A percentile compares a stretch with the other conserved stretches of the same genome.
Conservation (phyloP, 2,113 vertebrate species). For the Aphelocoma coerulescens region DNA sequence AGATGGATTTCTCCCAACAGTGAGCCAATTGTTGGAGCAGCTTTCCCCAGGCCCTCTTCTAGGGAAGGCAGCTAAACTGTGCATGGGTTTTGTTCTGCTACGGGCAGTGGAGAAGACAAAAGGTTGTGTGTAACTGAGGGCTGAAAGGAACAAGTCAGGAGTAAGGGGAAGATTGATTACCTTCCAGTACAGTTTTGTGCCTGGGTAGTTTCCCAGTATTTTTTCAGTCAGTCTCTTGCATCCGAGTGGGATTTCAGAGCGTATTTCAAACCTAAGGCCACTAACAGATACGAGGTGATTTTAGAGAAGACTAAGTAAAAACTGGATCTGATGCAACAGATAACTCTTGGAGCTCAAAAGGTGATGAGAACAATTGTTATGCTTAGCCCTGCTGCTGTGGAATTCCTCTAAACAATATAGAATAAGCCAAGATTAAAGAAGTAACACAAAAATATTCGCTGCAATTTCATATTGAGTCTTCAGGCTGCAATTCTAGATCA, state of each 20-base stretch:
- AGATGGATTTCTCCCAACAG: not conserved
- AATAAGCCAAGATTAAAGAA: not conserved
- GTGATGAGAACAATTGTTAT: not conserved
- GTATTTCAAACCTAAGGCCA: not conserved
- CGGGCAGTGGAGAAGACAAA: not conserved
- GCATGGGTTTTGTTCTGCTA: not conserved
- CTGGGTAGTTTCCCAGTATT: not conserved
- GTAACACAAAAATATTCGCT: not conserved
- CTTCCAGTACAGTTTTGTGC: not conserved
- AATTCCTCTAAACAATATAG: not conserved
- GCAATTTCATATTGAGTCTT: not conserved
- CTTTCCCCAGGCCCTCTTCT: not conserved
- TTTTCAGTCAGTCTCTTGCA: not conserved
- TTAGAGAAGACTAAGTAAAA: not conserved
- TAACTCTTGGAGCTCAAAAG: not conserved
- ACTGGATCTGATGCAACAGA: not conserved
- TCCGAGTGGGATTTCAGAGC: not conserved
- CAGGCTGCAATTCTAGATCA: not conserved
- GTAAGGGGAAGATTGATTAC: conserved; percentile 37
- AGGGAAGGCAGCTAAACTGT: not conserved
- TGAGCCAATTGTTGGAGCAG: fast-evolving
- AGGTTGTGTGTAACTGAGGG: not conserved
- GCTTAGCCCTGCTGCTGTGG: not conserved
- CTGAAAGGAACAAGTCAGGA: not conserved
- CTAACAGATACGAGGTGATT: not conserved